phyloP scores from a whole-genome alignment of 1,140 invertebrate genomes.

The Metopolophium dirhodum region DNA sequence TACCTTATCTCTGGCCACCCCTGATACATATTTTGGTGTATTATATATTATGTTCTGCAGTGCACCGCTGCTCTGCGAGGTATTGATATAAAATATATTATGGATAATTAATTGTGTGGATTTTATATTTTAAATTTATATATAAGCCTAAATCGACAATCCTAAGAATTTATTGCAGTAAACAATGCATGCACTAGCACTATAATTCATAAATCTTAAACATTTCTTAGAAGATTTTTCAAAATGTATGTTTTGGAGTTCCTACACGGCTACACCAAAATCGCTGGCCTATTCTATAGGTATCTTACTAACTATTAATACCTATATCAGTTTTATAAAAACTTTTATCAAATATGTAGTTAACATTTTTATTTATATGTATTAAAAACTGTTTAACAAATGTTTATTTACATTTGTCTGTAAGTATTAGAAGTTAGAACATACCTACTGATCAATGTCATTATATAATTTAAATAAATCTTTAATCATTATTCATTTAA shows the following conservation, averaged over 20 bases:
- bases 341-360: no score
- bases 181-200: not conserved
- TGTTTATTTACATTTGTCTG: not conserved
- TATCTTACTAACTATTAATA: no score
- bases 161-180: not conserved
- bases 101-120: not conserved
- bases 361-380: no score
- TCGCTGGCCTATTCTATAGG: no score
- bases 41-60: no score
- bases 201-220: not conserved
- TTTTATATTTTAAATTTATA: not conserved
- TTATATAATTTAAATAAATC: not conserved
- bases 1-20: no score
- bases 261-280: no score
- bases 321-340: no score
- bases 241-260: not conserved
- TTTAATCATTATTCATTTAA: not conserved
- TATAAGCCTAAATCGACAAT: not conserved
- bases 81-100: no score
- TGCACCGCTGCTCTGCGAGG: no score
- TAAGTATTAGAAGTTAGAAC: not conserved
- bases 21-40: no score
- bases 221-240: not conserved
- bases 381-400: not conserved
- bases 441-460: not conserved